These are phyloP conservation scores for Gambusia holbrooki DNA, from an alignment of 2,113 vertebrate genomes.

Conservation along the genomic window DNA sequence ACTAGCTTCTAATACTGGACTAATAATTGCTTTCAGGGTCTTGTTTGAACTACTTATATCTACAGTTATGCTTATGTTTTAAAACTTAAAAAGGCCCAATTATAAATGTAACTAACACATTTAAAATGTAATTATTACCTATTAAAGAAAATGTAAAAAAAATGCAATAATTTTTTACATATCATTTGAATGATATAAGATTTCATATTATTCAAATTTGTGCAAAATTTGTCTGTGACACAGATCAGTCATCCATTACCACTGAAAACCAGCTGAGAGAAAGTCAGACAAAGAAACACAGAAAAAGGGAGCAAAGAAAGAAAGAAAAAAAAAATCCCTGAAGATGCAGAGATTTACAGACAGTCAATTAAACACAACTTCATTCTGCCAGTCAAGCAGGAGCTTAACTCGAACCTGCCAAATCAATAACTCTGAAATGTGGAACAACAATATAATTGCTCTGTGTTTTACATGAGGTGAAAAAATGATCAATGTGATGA, in stretches of 20 bases:
- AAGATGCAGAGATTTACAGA: conserved; percentile 29
- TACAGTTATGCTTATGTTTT: no score
- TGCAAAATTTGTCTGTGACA: background rate
- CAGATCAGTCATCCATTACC: conserved; percentile 7
- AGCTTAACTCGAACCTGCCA: conserved; percentile 17
- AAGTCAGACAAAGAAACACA: background rate
- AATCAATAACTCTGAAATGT: conserved; percentile 47
- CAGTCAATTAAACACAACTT: conserved; percentile 51
- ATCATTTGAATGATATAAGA: no score
- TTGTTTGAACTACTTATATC: no score
- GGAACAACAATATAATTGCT: conserved; percentile 19
- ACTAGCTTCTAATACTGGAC: background rate
- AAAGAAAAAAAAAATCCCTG: background rate
- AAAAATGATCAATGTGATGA: conserved; percentile 9
- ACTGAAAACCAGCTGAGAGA: conserved; percentile 12
- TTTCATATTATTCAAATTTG: background rate
- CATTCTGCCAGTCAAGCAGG: conserved; percentile 31
- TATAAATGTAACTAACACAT: no score
- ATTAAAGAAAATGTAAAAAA: no score
- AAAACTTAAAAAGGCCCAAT: no score
- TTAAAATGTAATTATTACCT: no score
- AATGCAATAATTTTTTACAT: no score
- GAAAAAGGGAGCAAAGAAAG: no score
- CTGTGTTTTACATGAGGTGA: conserved; percentile 7
- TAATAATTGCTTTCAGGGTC: background rate